phyloP scores from a whole-genome alignment of 92 coral and sea anemone genomes.

The Epizoanthus illoricatus region DNA sequence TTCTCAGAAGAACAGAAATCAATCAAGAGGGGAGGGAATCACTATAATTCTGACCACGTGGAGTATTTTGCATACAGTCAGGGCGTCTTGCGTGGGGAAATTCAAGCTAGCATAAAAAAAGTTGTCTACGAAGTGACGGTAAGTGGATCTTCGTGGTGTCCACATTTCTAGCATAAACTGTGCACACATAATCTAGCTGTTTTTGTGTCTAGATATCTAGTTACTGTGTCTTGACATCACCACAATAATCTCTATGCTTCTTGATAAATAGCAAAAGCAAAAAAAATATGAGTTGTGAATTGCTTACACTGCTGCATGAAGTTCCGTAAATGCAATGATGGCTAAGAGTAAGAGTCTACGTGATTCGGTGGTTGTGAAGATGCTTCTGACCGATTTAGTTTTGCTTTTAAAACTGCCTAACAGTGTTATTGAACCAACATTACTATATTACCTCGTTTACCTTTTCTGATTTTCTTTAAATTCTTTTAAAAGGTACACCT shows the following conservation, averaged over 20 bases:
- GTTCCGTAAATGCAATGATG: too few species aligned
- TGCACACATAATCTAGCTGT: too few species aligned
- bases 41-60: background rate
- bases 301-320: background rate
- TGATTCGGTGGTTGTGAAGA: background rate
- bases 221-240: background rate
- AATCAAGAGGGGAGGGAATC: background rate
- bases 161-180: too few species aligned
- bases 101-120: conserved; percentile 44
- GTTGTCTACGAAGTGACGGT: conserved; percentile 40
- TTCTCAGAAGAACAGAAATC: background rate
- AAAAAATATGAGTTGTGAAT: background rate
- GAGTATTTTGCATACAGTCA: background rate
- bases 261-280: background rate
- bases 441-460: too few species aligned
- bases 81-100: conserved; percentile 40
- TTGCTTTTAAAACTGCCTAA: too few species aligned
- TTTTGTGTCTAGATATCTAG: background rate
- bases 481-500: conserved; percentile 33
- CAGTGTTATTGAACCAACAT: too few species aligned
- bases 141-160: conserved; percentile 22
- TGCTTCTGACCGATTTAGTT: background rate
- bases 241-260: background rate
- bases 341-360: background rate
- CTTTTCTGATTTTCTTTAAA: too few species aligned